Conservation (phyloP, 2,888 invertebrate genomes). For the Heliconius hortense region DNA sequence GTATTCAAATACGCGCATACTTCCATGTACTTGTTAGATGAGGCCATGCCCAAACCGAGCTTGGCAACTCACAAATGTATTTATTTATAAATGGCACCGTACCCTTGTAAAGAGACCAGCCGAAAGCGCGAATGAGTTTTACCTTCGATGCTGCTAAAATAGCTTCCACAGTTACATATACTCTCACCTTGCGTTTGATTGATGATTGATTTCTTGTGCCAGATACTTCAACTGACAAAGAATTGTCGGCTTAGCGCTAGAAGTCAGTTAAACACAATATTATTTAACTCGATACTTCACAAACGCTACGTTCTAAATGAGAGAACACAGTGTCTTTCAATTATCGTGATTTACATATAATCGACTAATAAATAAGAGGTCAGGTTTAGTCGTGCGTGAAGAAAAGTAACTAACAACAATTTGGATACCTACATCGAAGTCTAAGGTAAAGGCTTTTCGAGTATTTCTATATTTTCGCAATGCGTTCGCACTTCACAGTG, state of each 20-base stretch:
- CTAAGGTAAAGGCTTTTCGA: conserved; percentile 31
- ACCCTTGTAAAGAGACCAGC: conserved; percentile 78
- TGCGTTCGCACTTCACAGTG: conserved; percentile 52
- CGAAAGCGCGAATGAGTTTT: conserved; percentile 80
- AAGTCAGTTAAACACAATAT: neutral
- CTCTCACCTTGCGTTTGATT: conserved; percentile 82
- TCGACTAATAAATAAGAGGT: conserved; percentile 35
- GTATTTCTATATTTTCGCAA: conserved; percentile 72
- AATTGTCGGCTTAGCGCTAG: conserved; percentile 2
- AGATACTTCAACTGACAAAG: conserved; percentile 75
- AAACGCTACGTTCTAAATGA: conserved; percentile 41
- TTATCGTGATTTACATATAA: conserved; percentile 50
- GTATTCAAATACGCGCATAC: conserved; percentile 46
- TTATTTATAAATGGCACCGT: conserved; percentile 77
- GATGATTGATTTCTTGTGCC: conserved; percentile 82
- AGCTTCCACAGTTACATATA: conserved; percentile 69
- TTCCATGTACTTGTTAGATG: conserved; percentile 45
- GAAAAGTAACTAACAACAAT: conserved; percentile 6
- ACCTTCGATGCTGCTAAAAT: conserved; percentile 81
- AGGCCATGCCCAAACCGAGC: conserved; percentile 47
- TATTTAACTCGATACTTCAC: neutral
- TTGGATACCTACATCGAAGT: conserved; percentile 17
- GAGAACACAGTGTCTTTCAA: conserved; percentile 42
- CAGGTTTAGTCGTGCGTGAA: conserved; percentile 11
- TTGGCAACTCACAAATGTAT: conserved; percentile 71